phyloP scores from a whole-genome alignment of 2,797 vertebrate species.

The Takifugu rubripes region DNA sequence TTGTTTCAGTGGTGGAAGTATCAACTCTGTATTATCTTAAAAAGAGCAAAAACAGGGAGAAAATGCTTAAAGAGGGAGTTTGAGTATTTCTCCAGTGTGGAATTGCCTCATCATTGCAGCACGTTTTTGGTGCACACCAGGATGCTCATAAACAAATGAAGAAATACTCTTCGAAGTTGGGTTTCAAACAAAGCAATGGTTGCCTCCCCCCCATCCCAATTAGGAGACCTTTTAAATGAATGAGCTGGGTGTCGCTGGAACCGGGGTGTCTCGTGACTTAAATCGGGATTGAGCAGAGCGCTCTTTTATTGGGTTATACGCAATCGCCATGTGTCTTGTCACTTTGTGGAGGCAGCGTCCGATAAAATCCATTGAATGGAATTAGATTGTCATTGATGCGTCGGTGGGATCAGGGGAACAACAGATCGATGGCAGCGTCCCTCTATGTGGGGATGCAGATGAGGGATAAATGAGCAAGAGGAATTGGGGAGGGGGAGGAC shows the following conservation, averaged over 20 bases:
- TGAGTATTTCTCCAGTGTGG: slow-evolving; percentile 44
- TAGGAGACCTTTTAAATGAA: slow-evolving; percentile 69
- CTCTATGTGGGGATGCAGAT: slow-evolving; percentile 48
- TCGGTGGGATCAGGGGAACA: slow-evolving; percentile 71
- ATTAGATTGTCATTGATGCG: slow-evolving; percentile 85
- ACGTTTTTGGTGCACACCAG: slow-evolving; percentile 38
- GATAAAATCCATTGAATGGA: slow-evolving; percentile 76
- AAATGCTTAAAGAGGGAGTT: slow-evolving; percentile 47
- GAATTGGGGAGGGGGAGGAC: slow-evolving; percentile 45
- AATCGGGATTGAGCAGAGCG: slow-evolving; percentile 76
- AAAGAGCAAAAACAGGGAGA: slow-evolving; percentile 26
- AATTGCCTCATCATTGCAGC: slow-evolving; percentile 68
- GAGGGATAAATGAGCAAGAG: slow-evolving; percentile 47
- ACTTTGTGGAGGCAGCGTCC: slow-evolving; percentile 76
- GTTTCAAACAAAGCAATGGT: slow-evolving; percentile 42
- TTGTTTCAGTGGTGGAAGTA: no score
- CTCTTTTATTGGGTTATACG: slow-evolving; percentile 75
- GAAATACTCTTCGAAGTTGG: slow-evolving; percentile 37
- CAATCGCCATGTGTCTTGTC: slow-evolving; percentile 81
- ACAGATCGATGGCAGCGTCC: slow-evolving; percentile 80
- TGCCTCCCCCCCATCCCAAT: slow-evolving; percentile 59
- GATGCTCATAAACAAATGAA: slow-evolving; percentile 63
- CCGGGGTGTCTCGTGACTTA: slow-evolving; percentile 67
- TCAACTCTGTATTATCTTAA: slow-evolving; percentile 31
- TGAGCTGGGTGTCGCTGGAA: slow-evolving; percentile 56